Conservation (phyloP, 2,113 vertebrate genomes). For the Rousettus leschenaultii region DNA sequence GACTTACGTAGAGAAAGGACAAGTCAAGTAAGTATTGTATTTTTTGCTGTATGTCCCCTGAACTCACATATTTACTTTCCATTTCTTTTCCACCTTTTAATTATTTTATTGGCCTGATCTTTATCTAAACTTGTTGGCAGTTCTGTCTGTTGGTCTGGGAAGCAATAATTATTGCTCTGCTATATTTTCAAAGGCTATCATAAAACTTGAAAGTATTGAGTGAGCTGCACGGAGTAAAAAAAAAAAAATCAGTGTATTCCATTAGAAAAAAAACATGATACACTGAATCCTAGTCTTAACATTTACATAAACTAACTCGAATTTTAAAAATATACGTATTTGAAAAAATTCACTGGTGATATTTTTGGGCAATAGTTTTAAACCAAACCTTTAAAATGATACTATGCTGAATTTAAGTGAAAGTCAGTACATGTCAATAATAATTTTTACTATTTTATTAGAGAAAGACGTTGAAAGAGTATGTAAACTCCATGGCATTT, state of each 20-base stretch:
- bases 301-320: neutral
- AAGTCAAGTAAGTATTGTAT: slow-evolving; percentile 84
- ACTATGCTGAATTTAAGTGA: neutral
- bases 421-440: neutral
- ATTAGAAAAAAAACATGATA: neutral
- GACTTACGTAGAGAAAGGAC: slow-evolving; percentile 86
- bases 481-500: neutral
- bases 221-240: neutral
- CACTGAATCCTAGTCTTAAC: neutral
- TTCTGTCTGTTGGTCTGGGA: neutral
- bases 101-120: neutral
- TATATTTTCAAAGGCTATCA: neutral
- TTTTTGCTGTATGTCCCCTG: neutral
- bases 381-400: neutral
- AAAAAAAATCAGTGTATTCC: neutral
- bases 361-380: neutral
- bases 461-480: neutral
- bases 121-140: neutral
- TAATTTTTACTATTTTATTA: neutral
- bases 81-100: neutral
- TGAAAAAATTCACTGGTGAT: neutral
- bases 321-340: neutral
- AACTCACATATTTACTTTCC: slow-evolving; percentile 1
- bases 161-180: neutral
- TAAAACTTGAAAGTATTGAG: neutral